These are phyloP conservation scores for Platysteira castanea DNA, from an alignment of 2,113 vertebrate genomes.

Conservation along the genomic window DNA sequence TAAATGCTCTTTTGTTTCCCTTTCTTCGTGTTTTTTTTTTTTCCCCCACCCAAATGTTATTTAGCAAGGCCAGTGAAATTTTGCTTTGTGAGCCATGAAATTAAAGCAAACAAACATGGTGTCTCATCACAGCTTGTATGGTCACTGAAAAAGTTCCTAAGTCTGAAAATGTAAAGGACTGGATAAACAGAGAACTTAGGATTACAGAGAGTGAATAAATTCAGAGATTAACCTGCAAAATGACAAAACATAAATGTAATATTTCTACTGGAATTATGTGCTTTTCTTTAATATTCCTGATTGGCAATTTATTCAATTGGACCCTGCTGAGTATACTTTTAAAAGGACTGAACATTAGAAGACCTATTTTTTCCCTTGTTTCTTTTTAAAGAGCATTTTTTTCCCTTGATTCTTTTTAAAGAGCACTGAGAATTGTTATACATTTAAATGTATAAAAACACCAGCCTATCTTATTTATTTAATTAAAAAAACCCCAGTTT, in stretches of 20 bases:
- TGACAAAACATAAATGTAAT: background rate
- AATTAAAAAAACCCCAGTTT: background rate
- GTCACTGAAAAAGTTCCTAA: background rate
- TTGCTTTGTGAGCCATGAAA: background rate
- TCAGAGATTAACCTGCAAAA: background rate
- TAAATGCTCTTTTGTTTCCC: background rate
- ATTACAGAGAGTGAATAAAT: background rate
- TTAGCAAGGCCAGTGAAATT: background rate
- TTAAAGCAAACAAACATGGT: background rate
- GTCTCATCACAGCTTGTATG: background rate
- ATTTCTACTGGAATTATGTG: background rate
- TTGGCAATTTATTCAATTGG: background rate
- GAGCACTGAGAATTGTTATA: background rate
- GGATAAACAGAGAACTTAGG: background rate
- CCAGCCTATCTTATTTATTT: background rate
- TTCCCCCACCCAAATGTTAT: fast-evolving
- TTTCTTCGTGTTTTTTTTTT: no score
- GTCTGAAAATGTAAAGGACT: background rate
- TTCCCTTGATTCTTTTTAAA: background rate
- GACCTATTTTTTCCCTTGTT: fast-evolving
- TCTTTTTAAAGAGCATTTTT: background rate
- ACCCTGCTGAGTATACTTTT: background rate
- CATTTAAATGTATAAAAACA: background rate
- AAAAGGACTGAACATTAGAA: background rate
- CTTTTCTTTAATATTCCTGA: background rate